Conservation (phyloP, 2,113 vertebrate species). For the Geococcyx californianus region DNA sequence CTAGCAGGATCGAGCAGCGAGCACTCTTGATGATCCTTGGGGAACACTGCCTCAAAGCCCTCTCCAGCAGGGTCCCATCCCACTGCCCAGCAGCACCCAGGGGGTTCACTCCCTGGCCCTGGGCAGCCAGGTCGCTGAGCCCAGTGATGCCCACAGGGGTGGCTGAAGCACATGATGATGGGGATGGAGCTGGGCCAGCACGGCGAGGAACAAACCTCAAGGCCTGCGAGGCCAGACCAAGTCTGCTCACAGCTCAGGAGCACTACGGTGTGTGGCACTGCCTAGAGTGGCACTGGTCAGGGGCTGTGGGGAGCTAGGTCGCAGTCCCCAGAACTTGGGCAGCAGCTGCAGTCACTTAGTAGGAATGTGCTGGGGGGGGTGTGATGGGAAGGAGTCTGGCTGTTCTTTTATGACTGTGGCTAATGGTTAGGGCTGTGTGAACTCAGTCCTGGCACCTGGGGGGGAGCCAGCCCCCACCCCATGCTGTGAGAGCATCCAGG, state of each 20-base stretch:
- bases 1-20: not conserved
- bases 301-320: not conserved
- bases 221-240: not conserved
- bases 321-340: accelerated
- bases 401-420: not conserved
- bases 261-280: accelerated
- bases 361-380: not conserved
- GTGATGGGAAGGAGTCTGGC: not conserved
- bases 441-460: not conserved
- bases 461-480: not conserved
- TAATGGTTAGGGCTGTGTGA: not conserved
- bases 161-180: accelerated
- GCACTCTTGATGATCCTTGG: not conserved
- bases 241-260: not conserved
- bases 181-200: not conserved
- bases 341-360: not conserved
- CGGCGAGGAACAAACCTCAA: not conserved
- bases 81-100: accelerated
- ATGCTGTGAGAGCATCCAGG: not conserved
- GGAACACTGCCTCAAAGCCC: not conserved
- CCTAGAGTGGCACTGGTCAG: not conserved
- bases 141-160: accelerated
- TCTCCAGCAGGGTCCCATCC: not conserved
- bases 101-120: not conserved
- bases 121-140: not conserved